Evolutionary conservation across 2,797 vertebrate species (phyloP).

Genomic region (Alosa sapidissima): DNA sequence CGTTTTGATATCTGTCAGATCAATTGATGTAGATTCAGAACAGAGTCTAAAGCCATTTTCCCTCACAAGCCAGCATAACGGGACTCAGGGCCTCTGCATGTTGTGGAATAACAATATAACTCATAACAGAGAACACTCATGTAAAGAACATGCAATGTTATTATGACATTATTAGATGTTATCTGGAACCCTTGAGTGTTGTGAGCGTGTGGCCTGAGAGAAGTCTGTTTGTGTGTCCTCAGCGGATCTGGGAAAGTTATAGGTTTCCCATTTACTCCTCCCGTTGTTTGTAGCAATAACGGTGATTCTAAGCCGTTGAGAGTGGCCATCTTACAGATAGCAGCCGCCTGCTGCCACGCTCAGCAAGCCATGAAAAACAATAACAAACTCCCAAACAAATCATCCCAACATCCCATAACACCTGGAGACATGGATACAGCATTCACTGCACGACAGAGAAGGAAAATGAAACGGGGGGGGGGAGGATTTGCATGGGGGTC

Average conservation of each 20-base stretch:
- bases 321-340: background rate
- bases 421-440: slow-evolving; percentile 50
- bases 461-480: background rate
- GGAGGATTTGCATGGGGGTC: slow-evolving; percentile 59
- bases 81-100: background rate
- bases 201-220: background rate
- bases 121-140: no score
- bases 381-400: slow-evolving; percentile 62
- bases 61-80: background rate
- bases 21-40: background rate
- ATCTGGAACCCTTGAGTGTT: background rate
- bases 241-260: background rate
- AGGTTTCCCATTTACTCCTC: background rate
- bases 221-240: background rate
- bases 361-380: slow-evolving; percentile 52
- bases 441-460: slow-evolving; percentile 44
- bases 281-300: background rate
- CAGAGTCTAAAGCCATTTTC: background rate
- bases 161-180: no score
- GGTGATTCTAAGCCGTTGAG: background rate
- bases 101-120: no score
- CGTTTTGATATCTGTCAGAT: background rate
- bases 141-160: no score
- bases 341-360: background rate
- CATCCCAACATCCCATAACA: slow-evolving; percentile 63